Percentiles rank a stretch among this genome's conserved stretches.
Evolutionary conservation across 2,888 invertebrate species (phyloP).

Genomic region (Drosophila paranaensis): DNA sequence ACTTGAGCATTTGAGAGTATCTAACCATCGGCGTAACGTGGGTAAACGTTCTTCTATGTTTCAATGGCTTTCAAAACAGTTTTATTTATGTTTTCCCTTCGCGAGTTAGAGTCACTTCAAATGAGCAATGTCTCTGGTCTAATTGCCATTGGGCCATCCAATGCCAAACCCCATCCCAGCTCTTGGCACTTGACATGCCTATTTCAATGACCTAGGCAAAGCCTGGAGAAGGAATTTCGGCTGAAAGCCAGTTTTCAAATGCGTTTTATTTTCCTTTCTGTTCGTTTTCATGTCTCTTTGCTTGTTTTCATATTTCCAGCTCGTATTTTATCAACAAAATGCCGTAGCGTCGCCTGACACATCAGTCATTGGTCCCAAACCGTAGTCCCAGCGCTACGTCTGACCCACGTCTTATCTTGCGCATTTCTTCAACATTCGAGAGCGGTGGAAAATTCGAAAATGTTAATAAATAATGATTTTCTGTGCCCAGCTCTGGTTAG

Average conservation of each 20-base stretch:
- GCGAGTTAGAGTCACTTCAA: constrained; percentile 52
- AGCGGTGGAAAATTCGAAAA: constrained; percentile 34
- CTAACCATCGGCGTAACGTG: background rate
- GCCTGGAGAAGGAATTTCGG: constrained; percentile 35
- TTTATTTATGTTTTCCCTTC: constrained; percentile 51
- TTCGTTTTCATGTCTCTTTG: constrained; percentile 26
- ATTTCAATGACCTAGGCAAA: background rate
- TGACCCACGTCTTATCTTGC: constrained; percentile 68
- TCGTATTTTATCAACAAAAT: constrained; percentile 64
- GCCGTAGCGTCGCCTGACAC: constrained; percentile 42
- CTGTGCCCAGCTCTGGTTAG: constrained; percentile 26
- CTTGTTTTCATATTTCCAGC: constrained; percentile 58
- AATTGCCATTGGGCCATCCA: constrained; percentile 51
- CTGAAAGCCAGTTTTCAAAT: constrained; percentile 67
- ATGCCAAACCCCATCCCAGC: constrained; percentile 12
- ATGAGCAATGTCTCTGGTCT: constrained; percentile 75
- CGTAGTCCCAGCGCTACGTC: constrained; percentile 3
- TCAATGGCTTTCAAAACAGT: constrained; percentile 55
- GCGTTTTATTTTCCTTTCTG: constrained; percentile 24
- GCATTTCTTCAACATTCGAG: constrained; percentile 40
- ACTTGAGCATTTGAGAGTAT: background rate
- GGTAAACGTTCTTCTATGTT: constrained; percentile 11
- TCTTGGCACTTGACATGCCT: constrained; percentile 59
- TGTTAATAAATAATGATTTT: constrained; percentile 67
- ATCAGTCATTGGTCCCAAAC: constrained; percentile 46